Evolutionary conservation across 2,888 invertebrate species (phyloP).

Genomic region (Agrochola litura): DNA sequence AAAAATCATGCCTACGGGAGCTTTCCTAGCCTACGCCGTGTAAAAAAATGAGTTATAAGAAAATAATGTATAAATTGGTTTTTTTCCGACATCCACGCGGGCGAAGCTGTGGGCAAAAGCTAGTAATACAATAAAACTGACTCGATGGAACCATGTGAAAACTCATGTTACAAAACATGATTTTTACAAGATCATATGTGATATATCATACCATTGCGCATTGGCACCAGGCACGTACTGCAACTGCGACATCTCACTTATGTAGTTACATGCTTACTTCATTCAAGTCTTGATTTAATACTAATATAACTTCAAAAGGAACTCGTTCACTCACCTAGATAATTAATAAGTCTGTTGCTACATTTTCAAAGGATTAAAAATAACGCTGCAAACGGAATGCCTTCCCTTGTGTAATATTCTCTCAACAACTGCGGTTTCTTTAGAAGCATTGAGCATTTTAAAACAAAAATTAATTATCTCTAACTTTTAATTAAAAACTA

Average conservation of each 20-base stretch:
- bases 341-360: neutral
- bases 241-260: neutral
- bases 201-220: neutral
- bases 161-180: too few species aligned
- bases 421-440: slow-evolving; percentile 5
- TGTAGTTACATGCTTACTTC: neutral
- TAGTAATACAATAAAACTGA: too few species aligned
- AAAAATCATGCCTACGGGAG: too few species aligned
- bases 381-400: neutral
- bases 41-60: too few species aligned
- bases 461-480: neutral
- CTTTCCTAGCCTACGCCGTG: too few species aligned
- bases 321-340: slow-evolving; percentile 3
- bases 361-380: slow-evolving; percentile 20
- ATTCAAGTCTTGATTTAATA: slow-evolving; percentile 1
- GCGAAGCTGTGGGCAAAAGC: too few species aligned
- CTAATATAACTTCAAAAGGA: slow-evolving; percentile 5
- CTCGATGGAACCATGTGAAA: too few species aligned
- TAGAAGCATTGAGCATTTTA: neutral
- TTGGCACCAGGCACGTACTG: neutral
- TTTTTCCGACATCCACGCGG: too few species aligned
- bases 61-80: too few species aligned
- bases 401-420: slow-evolving; percentile 11
- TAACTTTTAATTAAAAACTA: too few species aligned
- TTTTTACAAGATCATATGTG: neutral